Base-by-base conservation (phyloP, 2,113 vertebrate species). In the Theristicus caerulescens region DNA sequence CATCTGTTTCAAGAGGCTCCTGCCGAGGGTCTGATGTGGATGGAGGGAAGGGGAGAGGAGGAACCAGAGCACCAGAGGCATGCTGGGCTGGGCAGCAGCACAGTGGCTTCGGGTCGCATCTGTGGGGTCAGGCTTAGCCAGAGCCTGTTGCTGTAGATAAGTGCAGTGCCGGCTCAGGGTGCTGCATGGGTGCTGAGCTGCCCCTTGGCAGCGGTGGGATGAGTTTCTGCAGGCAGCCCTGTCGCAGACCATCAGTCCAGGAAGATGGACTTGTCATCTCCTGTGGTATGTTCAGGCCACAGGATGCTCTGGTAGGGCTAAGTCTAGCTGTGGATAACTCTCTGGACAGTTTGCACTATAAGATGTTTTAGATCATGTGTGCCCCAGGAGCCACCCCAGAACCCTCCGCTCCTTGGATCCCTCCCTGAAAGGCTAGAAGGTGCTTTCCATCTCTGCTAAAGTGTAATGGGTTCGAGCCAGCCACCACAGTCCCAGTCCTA, bases 101-200 rank as follows among this genome's bases (percentile, higher is more conserved):
- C 29, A 6, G 27, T 49, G 38, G 46, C 9, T 83, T 78, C 31
- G 13, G 49, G 24, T 38, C 3, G 1, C 5, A 8, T 81, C n/a
- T 0, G 0, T 32, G 32, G 15, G 12, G 40, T 62, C 0, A 1
- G 24, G 55, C 21, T 82, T n/a, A 44, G 34, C 38, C 3, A 0
- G 55, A 20, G 31, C 47, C 51, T 46, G 26, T 71, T 67, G 59
- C 38, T 74, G 87, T 54, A 59, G 47, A 11, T 38, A 14, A 66
- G 20, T 0, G 0, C 49, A 22, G 73, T 0, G 1, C 20, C 1
- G 1, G n/a, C 67, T 61, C 34, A 4, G 69, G 38, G 29, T 52
- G 72, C 71, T 82, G 16, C 15, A 1, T 2, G 38, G 31, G 15
- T 66, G 67, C 64, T 66, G 82, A 78, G 76, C 15, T 86, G 57